Evolutionary conservation across 37 sponge, comb jelly and placozoan species (phyloP).

Genomic region (Corticium candelabrum): DNA sequence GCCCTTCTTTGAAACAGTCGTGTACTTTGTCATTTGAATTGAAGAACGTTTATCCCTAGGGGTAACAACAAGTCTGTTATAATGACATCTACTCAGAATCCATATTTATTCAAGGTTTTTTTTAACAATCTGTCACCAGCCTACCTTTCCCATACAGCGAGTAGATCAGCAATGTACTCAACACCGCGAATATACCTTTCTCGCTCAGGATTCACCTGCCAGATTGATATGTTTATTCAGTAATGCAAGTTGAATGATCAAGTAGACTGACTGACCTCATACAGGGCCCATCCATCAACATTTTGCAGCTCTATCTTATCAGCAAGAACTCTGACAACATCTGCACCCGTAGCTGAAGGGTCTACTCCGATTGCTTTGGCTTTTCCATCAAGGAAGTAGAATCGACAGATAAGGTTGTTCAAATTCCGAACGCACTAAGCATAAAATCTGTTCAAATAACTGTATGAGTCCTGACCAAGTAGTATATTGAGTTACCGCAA

Average conservation of each 20-base stretch:
- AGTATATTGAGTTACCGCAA: conserved; percentile 51
- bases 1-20: conserved; percentile 53
- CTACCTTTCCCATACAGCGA: conserved; percentile 91
- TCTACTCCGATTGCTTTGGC: conserved; percentile 89
- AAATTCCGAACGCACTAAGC: conserved; percentile 59
- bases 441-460: not conserved
- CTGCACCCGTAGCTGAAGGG: conserved; percentile 64
- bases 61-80: not conserved
- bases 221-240: not conserved
- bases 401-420: conserved; percentile 80
- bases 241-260: not conserved
- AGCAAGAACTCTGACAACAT: conserved; percentile 70
- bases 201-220: conserved; percentile 78
- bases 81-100: not conserved
- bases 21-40: conserved; percentile 78
- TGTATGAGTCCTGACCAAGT: not conserved
- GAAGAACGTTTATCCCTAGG: conserved; percentile 80
- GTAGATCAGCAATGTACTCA: conserved; percentile 89
- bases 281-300: conserved; percentile 91
- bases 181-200: conserved; percentile 80
- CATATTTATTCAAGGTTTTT: too few species aligned
- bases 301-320: conserved; percentile 79
- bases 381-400: conserved; percentile 95
- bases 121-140: too few species aligned
- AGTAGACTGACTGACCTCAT: conserved; percentile 45